Conservation (phyloP, 2,888 invertebrate genomes). For the Drosophila borealis region DNA sequence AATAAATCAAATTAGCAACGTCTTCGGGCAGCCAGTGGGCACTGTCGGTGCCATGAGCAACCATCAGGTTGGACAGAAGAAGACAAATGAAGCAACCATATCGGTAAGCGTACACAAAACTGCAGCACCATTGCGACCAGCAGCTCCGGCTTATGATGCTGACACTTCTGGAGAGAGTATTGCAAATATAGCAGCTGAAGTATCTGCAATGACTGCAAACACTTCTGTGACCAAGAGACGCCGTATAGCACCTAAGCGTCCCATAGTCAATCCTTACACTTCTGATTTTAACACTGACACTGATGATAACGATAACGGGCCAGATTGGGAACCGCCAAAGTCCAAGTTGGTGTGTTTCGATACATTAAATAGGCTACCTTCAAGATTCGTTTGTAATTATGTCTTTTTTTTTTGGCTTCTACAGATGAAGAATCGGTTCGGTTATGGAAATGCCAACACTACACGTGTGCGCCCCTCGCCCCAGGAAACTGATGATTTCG, state of each 20-base stretch:
- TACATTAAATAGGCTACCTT: neutral
- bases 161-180: neutral
- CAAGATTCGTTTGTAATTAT: neutral
- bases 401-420: neutral
- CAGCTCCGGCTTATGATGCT: too few species aligned
- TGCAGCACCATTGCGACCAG: too few species aligned
- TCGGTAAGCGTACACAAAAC: too few species aligned
- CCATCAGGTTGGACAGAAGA: neutral
- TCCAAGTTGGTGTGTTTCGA: neutral
- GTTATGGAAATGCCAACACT: neutral
- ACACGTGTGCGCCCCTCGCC: neutral
- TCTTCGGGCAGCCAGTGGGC: slow-evolving; percentile 19
- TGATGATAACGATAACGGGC: neutral
- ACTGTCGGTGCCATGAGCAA: neutral
- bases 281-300: slow-evolving; percentile 28
- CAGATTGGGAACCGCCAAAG: neutral
- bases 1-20: slow-evolving; percentile 29
- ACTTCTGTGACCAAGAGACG: neutral
- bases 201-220: neutral
- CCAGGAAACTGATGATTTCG: neutral
- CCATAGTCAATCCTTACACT: fast-evolving
- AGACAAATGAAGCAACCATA: neutral
- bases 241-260: neutral
- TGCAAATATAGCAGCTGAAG: neutral
- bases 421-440: neutral